Evolutionary conservation across 2,888 invertebrate species (phyloP).

Genomic region (Synanthedon andrenaeformis): DNA sequence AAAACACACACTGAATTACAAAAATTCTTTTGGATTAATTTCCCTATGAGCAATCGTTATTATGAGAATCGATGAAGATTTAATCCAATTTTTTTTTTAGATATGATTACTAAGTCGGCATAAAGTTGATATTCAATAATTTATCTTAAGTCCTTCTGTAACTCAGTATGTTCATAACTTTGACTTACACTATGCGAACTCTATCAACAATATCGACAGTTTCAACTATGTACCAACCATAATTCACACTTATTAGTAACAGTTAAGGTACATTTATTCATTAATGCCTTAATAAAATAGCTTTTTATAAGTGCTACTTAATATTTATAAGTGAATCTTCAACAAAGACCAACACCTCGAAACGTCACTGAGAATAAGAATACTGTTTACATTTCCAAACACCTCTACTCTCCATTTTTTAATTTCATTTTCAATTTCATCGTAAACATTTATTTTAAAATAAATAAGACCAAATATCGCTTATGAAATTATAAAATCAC

Average conservation of each 20-base stretch:
- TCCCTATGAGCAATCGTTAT: too few relatives aligned
- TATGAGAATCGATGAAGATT: too few relatives aligned
- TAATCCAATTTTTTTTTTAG: too few relatives aligned
- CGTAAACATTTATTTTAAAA: conserved; percentile 19
- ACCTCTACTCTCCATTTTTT: not conserved
- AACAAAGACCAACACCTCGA: not conserved
- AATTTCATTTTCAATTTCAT: not conserved
- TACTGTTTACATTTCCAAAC: not conserved
- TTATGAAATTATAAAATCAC: conserved; percentile 60
- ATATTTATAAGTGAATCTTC: not conserved
- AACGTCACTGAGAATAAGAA: not conserved
- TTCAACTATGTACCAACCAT: conserved; percentile 4
- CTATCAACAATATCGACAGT: conserved; percentile 36
- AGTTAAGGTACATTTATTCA: not conserved
- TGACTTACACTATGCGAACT: not conserved
- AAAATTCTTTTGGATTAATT: not conserved
- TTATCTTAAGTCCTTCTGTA: too few relatives aligned
- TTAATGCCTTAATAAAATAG: not conserved
- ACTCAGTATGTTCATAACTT: not conserved
- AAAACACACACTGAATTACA: not conserved
- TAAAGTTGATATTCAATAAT: too few relatives aligned
- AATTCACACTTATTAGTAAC: not conserved
- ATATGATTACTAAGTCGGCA: too few relatives aligned
- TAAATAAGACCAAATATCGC: conserved; percentile 37
- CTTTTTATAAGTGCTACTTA: not conserved